These are phyloP conservation scores for Tortrix viridana DNA, from an alignment of 2,888 invertebrate genomes.

Conservation along the genomic window DNA sequence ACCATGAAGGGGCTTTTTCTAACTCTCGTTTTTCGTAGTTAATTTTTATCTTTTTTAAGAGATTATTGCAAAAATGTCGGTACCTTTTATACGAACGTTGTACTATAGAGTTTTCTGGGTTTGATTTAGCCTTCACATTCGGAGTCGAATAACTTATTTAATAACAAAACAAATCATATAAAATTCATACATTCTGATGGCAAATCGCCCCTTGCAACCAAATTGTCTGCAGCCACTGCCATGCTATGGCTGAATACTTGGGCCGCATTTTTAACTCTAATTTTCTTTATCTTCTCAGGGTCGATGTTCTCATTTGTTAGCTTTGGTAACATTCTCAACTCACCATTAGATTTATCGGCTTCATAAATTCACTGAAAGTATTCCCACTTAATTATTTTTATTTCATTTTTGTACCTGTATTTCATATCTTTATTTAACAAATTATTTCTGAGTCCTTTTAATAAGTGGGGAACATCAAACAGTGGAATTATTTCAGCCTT, in stretches of 20 bases:
- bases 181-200: conserved; percentile 6
- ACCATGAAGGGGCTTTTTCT: too few relatives aligned
- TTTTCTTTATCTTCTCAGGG: conserved; percentile 31
- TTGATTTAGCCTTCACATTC: too few relatives aligned
- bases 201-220: background rate
- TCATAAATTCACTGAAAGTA: conserved; percentile 21
- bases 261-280: conserved; percentile 36
- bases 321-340: conserved; percentile 31
- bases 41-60: too few relatives aligned
- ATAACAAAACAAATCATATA: too few relatives aligned
- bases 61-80: too few relatives aligned
- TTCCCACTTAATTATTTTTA: conserved; percentile 23
- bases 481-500: conserved; percentile 27
- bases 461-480: conserved; percentile 39
- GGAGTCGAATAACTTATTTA: too few relatives aligned
- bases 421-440: conserved; percentile 40
- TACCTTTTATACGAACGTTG: too few relatives aligned
- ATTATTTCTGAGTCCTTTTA: conserved; percentile 42
- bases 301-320: conserved; percentile 31
- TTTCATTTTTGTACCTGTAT: conserved; percentile 17
- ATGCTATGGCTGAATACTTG: conserved; percentile 37
- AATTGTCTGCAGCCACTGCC: conserved; percentile 20
- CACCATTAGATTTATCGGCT: conserved; percentile 24
- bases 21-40: too few relatives aligned
- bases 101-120: too few relatives aligned